Percentiles rank a stretch among this genome's conserved stretches.
phyloP scores from a whole-genome alignment of 2,888 invertebrate genomes.

The Salticus scenicus region DNA sequence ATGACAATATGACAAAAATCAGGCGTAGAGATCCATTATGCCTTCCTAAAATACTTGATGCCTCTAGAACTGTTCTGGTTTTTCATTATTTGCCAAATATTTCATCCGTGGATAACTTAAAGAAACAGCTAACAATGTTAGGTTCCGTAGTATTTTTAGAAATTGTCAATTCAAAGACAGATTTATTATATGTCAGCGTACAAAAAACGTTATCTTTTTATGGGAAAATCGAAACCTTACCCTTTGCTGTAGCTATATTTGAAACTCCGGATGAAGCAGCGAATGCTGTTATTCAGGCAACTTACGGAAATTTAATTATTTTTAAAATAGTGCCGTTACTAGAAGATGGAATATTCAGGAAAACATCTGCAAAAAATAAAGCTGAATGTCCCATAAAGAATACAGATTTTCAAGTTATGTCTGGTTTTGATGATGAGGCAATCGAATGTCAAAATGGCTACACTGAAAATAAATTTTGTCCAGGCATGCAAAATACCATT shows the following conservation, averaged over 20 bases:
- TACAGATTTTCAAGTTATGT: too few species aligned
- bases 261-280: slow-evolving; percentile 91
- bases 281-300: slow-evolving; percentile 81
- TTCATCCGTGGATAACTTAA: slow-evolving; percentile 90
- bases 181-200: slow-evolving; percentile 91
- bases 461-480: too few species aligned
- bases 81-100: slow-evolving; percentile 89
- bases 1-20: slow-evolving; percentile 90
- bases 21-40: slow-evolving; percentile 90
- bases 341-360: too few species aligned
- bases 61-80: slow-evolving; percentile 91
- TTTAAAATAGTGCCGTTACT: background rate
- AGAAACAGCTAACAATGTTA: slow-evolving; percentile 89
- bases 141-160: slow-evolving; percentile 92
- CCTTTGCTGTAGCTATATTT: slow-evolving; percentile 94
- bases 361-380: too few species aligned
- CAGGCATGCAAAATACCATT: background rate
- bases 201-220: slow-evolving; percentile 92
- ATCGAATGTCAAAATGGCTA: background rate
- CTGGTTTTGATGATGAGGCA: too few species aligned
- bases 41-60: slow-evolving; percentile 91
- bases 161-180: slow-evolving; percentile 90
- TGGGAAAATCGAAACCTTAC: slow-evolving; percentile 87
- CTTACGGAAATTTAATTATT: background rate
- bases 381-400: too few species aligned